Evolutionary conservation across 2,797 vertebrate species (phyloP).

Genomic region (Saguinus oedipus): DNA sequence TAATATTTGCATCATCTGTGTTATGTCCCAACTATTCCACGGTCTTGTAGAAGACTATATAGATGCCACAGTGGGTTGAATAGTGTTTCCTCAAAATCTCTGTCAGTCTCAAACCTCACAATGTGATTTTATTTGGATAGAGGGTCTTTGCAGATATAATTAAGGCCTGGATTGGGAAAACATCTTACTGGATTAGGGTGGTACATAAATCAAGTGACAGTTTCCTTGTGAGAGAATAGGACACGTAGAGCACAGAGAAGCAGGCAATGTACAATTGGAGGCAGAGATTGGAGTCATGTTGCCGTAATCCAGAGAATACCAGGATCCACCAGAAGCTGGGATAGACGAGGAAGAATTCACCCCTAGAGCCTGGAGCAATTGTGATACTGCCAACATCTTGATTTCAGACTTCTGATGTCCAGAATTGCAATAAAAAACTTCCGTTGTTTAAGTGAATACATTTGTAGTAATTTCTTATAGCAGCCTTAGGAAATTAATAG

Average conservation of each 20-base stretch:
- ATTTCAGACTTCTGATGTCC: not conserved
- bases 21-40: not conserved
- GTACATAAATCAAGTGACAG: not conserved
- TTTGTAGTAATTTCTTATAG: not conserved
- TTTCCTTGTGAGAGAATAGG: not conserved
- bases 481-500: not conserved
- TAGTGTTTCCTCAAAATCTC: not conserved
- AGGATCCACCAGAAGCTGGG: not conserved
- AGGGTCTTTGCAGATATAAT: not conserved
- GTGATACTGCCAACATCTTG: not conserved
- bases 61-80: not conserved
- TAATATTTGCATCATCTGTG: not conserved
- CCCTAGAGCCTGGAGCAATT: not conserved
- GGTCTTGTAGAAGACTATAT: not conserved
- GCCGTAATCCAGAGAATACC: not conserved
- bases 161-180: not conserved
- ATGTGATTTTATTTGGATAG: not conserved
- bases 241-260: not conserved
- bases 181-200: not conserved
- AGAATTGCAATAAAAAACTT: not conserved
- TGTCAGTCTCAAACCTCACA: not conserved
- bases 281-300: not conserved
- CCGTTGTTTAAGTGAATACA: not conserved
- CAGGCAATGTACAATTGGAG: not conserved
- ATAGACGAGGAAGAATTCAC: not conserved